Conservation (phyloP, 2,113 vertebrate genomes). For the Hydrolagus affinis region DNA sequence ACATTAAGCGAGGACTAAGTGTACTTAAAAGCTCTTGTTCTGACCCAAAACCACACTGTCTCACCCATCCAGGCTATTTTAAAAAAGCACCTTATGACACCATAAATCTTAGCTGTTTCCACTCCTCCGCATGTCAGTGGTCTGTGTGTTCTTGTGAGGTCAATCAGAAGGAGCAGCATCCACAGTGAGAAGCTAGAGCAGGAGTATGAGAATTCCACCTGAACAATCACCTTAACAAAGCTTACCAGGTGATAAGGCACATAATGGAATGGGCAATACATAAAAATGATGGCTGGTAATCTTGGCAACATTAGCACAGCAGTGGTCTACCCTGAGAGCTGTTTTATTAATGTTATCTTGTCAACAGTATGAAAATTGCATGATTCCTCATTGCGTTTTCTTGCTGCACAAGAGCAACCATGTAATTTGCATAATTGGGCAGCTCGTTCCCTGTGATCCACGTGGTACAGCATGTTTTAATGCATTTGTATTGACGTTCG, state of each 20-base stretch:
- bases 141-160: background rate
- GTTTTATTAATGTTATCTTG: background rate
- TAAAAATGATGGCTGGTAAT: background rate
- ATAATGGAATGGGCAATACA: background rate
- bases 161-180: background rate
- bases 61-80: background rate
- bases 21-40: background rate
- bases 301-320: background rate
- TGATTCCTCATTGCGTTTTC: background rate
- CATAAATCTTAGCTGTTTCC: background rate
- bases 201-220: too few species aligned
- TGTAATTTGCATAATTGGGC: too few species aligned
- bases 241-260: background rate
- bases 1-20: too few species aligned
- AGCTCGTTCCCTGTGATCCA: too few species aligned
- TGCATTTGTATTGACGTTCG: too few species aligned
- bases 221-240: background rate
- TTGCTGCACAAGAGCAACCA: background rate
- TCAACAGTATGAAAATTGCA: background rate
- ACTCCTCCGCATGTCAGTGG: constrained; percentile 18
- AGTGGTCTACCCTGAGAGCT: background rate
- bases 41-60: background rate
- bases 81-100: background rate
- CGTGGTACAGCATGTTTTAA: too few species aligned
- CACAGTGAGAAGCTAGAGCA: too few species aligned